These are phyloP conservation scores for Bombus ignitus DNA, from an alignment of 1,140 invertebrate genomes.

Conservation along the genomic window DNA sequence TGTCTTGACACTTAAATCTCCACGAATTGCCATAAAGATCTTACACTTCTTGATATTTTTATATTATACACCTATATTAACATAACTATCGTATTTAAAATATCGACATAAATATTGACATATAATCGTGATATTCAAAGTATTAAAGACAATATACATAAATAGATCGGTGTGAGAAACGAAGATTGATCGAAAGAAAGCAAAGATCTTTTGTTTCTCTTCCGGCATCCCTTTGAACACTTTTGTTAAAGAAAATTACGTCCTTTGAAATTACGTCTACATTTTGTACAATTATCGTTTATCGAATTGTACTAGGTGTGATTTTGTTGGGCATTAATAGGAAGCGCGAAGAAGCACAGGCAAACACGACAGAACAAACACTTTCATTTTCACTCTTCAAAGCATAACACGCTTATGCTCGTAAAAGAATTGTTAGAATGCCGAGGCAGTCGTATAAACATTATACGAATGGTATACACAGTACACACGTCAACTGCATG, in stretches of 20 bases:
- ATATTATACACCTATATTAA: background rate
- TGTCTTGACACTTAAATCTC: background rate
- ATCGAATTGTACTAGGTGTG: conserved; percentile 43
- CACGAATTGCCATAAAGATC: background rate
- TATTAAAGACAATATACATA: background rate
- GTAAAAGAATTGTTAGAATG: background rate
- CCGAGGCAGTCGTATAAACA: conserved; percentile 1
- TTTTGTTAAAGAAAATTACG: conserved; percentile 32
- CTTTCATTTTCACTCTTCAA: conserved; percentile 20
- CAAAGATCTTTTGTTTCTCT: background rate
- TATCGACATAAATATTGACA: background rate
- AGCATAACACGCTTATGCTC: conserved; percentile 14
- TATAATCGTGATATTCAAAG: background rate
- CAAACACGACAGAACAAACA: conserved; percentile 20
- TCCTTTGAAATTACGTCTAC: conserved; percentile 49
- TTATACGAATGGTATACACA: conserved; percentile 15
- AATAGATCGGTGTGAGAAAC: background rate
- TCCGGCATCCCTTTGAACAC: background rate
- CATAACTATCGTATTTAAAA: background rate
- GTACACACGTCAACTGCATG: conserved; percentile 19
- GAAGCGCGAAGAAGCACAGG: conserved; percentile 56
- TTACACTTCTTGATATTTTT: background rate
- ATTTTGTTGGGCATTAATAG: conserved; percentile 37
- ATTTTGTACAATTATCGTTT: conserved; percentile 58
- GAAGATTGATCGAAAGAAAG: background rate